Percentiles rank a stretch among this genome's conserved stretches.
Conservation (phyloP, 2,113 vertebrate genomes). For the Hemibagrus wyckioides region DNA sequence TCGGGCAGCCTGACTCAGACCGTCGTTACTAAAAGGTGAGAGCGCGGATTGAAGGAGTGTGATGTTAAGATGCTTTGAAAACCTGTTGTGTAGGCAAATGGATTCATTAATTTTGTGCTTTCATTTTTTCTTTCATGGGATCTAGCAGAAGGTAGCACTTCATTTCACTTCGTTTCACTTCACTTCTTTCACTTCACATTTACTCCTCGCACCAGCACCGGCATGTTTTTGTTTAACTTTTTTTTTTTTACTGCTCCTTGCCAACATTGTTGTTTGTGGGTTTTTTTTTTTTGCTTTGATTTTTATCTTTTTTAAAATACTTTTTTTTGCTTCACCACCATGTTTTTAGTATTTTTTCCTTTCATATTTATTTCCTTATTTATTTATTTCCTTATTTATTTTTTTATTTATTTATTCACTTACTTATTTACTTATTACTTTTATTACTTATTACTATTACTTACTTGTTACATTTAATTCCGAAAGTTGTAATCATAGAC, state of each 20-base stretch:
- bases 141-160: background rate
- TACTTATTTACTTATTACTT: no score
- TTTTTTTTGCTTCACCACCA: no score
- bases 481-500: background rate
- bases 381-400: no score
- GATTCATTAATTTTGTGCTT: background rate
- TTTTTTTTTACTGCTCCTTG: background rate
- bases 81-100: background rate
- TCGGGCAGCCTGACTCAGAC: conserved; percentile 78
- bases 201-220: no score
- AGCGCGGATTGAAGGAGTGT: background rate
- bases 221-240: background rate
- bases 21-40: conserved; percentile 86
- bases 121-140: background rate
- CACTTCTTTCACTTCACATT: background rate
- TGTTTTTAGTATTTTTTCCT: no score
- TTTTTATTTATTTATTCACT: no score
- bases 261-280: background rate
- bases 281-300: background rate
- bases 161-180: background rate
- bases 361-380: no score
- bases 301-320: background rate
- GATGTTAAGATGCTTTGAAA: background rate
- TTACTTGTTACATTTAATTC: no score
- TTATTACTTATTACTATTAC: no score